These are phyloP conservation scores for Brachynemurus nebulosus DNA, from an alignment of 2,888 invertebrate species.

Conservation along the genomic window DNA sequence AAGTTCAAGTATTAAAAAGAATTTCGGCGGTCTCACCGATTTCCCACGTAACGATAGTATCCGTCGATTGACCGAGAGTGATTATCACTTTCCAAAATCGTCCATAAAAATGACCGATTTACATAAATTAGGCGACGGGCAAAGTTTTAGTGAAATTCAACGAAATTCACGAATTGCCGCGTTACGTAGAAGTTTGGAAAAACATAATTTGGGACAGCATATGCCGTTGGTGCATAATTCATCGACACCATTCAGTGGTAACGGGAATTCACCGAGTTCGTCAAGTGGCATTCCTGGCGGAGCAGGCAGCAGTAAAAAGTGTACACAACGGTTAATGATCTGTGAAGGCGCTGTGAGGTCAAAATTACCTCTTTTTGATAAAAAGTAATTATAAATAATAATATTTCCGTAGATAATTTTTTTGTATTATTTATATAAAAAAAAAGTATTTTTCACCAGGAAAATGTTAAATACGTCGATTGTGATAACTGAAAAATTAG, in stretches of 20 bases:
- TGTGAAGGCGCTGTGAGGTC: slow-evolving; percentile 80
- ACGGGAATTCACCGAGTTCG: slow-evolving; percentile 23
- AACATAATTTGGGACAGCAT: slow-evolving; percentile 9
- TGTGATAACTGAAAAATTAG: background rate
- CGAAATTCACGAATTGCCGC: slow-evolving; percentile 16
- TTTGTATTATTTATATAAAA: background rate
- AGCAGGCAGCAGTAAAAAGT: slow-evolving; percentile 28
- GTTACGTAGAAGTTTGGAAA: slow-evolving; percentile 14
- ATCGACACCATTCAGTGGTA: slow-evolving; percentile 22
- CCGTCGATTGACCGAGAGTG: slow-evolving; percentile 23
- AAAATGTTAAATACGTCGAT: slow-evolving; percentile 1
- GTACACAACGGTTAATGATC: slow-evolving; percentile 53
- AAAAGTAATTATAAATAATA: slow-evolving; percentile 36
- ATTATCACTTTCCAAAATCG: slow-evolving; percentile 25
- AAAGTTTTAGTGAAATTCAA: slow-evolving; percentile 14
- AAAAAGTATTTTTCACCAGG: background rate
- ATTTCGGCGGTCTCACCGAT: background rate
- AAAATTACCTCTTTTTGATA: slow-evolving; percentile 75
- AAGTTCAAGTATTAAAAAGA: background rate
- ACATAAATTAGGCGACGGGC: slow-evolving; percentile 12
- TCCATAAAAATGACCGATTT: slow-evolving; percentile 20
- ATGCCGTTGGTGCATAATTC: slow-evolving; percentile 23
- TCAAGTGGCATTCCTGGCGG: slow-evolving; percentile 25
- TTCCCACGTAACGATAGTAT: slow-evolving; percentile 9
- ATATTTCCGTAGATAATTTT: background rate